Evolutionary conservation across 2,888 invertebrate species (phyloP).

Genomic region (Blastobasis lacticolella): DNA sequence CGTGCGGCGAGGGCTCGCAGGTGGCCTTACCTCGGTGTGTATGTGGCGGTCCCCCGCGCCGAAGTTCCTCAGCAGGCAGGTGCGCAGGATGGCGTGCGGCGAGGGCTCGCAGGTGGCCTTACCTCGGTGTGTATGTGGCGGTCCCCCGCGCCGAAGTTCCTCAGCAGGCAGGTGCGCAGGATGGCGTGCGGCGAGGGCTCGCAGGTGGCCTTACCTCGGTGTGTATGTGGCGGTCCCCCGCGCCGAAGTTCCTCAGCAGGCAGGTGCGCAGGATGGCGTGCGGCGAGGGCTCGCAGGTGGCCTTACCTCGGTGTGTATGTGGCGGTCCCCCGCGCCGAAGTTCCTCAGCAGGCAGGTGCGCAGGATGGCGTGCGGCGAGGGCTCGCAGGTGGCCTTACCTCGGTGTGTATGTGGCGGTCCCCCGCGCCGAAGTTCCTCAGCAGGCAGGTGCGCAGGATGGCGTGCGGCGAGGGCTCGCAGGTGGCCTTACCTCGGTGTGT

Average conservation of each 20-base stretch:
- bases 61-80: conserved; percentile 93
- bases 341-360: conserved; percentile 94
- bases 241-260: conserved; percentile 92
- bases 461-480: conserved; percentile 96
- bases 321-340: conserved; percentile 91
- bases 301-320: too few relatives aligned
- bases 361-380: conserved; percentile 94
- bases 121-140: conserved; percentile 90
- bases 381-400: conserved; percentile 97
- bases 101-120: conserved; percentile 96
- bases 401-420: conserved; percentile 90
- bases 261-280: conserved; percentile 95
- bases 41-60: conserved; percentile 93
- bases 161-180: conserved; percentile 90
- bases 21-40: too few relatives aligned
- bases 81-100: conserved; percentile 93
- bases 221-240: conserved; percentile 91
- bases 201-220: too few relatives aligned
- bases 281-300: conserved; percentile 95
- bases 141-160: conserved; percentile 94
- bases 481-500: too few relatives aligned
- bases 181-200: conserved; percentile 97
- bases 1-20: conserved; percentile 96
- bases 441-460: conserved; percentile 92
- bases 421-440: conserved; percentile 94